phyloP scores from a whole-genome alignment of 2,888 invertebrate genomes.

The Heliconius cydno region DNA sequence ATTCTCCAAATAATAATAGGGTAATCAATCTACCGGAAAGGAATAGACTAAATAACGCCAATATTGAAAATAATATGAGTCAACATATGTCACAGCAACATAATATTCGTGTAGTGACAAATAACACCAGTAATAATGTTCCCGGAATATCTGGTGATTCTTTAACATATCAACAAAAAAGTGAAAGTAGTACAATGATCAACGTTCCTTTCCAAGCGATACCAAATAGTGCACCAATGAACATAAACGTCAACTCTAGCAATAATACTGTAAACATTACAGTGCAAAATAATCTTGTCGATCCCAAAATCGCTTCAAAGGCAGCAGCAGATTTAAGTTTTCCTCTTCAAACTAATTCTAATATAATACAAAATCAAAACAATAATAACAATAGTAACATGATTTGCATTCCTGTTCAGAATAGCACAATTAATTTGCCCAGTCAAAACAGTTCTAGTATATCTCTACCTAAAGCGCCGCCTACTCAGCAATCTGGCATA shows the following conservation, averaged over 20 bases:
- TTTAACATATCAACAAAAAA: constrained; percentile 73
- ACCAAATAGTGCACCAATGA: constrained; percentile 81
- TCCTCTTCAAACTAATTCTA: constrained; percentile 70
- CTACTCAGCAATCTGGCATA: constrained; percentile 84
- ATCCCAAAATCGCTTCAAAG: constrained; percentile 79
- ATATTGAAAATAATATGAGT: constrained; percentile 68
- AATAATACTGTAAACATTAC: constrained; percentile 80
- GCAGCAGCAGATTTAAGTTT: constrained; percentile 72
- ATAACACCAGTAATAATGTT: constrained; percentile 67
- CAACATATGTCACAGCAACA: constrained; percentile 77
- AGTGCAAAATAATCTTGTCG: constrained; percentile 78
- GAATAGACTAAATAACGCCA: constrained; percentile 68
- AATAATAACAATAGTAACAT: constrained; percentile 61
- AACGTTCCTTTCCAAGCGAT: constrained; percentile 81
- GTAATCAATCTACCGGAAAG: constrained; percentile 78
- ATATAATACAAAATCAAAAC: constrained; percentile 69
- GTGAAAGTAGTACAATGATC: constrained; percentile 76
- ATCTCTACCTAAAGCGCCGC: constrained; percentile 84
- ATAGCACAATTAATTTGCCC: constrained; percentile 77
- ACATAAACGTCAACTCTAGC: constrained; percentile 79
- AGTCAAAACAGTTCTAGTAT: constrained; percentile 82
- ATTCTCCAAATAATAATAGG: constrained; percentile 73
- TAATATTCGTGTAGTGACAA: constrained; percentile 77
- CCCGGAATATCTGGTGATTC: constrained; percentile 67
- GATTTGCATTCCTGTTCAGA: constrained; percentile 77